Base-by-base conservation (phyloP, 2,888 invertebrate genomes). In the Gryllus longicercus region DNA sequence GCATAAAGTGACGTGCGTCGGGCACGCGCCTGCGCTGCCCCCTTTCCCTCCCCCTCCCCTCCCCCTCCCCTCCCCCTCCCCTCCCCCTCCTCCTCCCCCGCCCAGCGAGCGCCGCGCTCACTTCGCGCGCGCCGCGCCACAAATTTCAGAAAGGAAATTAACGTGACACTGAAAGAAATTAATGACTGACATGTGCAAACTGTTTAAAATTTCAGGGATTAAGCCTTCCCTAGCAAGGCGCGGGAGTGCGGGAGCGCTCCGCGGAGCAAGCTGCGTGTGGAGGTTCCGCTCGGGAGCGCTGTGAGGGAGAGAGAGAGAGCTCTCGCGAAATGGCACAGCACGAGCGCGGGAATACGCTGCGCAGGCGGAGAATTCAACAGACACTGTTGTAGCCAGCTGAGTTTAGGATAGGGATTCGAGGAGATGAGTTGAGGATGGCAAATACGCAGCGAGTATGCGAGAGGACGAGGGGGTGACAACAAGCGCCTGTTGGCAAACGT, bases 111-210 rank as follows among this genome's bases (percentile, higher is more conserved):
- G 25, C 2, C 25, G 4, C 2, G 25, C 25, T 25, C 25, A 25
- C 25, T 25, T 25, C 25, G 25, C 25, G 25, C 63, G 18, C 63
- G 18, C 18, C 63, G 18, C 63, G 63, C 12, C 18, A 18, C 63
- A 18, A 63, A 63, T 63, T 63, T 63, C 63, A 63, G 16, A 63
- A 63, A 63, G 63, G 63, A 63, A 63, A 63, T 63, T 63, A 63
- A 63, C 63, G 63, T 63, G 63, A 63, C 63, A 63, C 63, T 16
- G 63, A 63, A 63, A 63, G 63, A 63, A 63, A 63, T 63, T 63
- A 63, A 63, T 63, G 63, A 63, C 63, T 63, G 63, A 63, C 63
- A 63, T 63, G 63, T 16, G 63, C 12, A 63, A 63, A 63, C 63
- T 63, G 63, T 63, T 63, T 63, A 63, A 63, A 63, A 63, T 63